phyloP scores from a whole-genome alignment of 2,888 invertebrate species.

The Perizoma affinitatum region DNA sequence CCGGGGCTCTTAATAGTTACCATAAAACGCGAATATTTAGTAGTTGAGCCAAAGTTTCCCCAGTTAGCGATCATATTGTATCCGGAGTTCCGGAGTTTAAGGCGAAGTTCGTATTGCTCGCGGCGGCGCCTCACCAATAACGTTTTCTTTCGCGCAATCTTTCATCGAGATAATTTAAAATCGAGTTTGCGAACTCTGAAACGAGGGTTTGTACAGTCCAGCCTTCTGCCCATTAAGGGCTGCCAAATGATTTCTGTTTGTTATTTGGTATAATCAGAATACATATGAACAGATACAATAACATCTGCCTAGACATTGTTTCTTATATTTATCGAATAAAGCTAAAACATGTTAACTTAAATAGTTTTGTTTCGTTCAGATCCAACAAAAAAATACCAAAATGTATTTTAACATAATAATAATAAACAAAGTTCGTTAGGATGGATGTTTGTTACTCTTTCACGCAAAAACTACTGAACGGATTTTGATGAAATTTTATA shows the following conservation, averaged over 20 bases:
- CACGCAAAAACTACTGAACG: no score
- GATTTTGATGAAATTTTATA: no score
- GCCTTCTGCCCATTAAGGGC: slow-evolving; percentile 2
- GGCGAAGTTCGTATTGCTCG: slow-evolving; percentile 43
- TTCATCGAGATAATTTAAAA: slow-evolving; percentile 63
- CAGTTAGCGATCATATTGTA: slow-evolving; percentile 58
- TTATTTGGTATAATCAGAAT: background rate
- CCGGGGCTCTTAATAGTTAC: slow-evolving; percentile 42
- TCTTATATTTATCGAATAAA: background rate
- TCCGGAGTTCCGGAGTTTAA: slow-evolving; percentile 41
- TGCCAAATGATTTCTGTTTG: slow-evolving; percentile 8
- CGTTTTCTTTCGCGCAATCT: slow-evolving; percentile 62
- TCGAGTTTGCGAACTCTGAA: slow-evolving; percentile 41
- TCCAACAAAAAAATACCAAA: no score
- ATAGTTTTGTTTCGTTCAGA: background rate
- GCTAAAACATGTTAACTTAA: background rate
- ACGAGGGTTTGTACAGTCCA: no score
- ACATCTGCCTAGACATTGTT: slow-evolving; percentile 8
- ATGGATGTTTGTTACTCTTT: no score
- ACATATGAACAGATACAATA: background rate
- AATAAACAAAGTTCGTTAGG: no score
- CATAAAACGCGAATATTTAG: slow-evolving; percentile 58
- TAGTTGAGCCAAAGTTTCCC: slow-evolving; percentile 56
- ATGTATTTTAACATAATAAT: no score
- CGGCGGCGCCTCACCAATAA: slow-evolving; percentile 53